Percentiles rank a stretch among this genome's conserved stretches.
Evolutionary conservation across 2,797 vertebrate species (phyloP).

Genomic region (Pantherophis vulpinus): DNA sequence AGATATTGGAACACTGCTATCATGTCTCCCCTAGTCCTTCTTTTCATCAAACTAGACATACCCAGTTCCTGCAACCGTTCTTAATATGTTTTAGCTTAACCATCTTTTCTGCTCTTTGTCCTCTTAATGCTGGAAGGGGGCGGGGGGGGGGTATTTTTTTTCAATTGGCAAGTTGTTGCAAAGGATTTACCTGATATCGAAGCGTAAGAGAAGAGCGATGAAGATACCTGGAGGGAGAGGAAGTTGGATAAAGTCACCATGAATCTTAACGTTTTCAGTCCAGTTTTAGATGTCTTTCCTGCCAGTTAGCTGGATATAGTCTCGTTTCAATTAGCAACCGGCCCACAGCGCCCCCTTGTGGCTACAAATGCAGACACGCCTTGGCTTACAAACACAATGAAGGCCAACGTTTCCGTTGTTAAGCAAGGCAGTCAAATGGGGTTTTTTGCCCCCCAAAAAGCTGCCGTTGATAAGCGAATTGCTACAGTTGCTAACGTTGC

Average conservation of each 20-base stretch:
- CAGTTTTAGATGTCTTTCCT: background rate
- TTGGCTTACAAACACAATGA: background rate
- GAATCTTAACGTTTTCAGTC: background rate
- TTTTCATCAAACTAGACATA: background rate
- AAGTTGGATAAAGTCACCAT: constrained; percentile 15
- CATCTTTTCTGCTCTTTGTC: too few species aligned
- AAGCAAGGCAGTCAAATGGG: background rate
- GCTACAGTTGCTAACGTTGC: rapidly evolving
- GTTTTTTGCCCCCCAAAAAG: background rate
- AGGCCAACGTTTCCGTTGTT: background rate
- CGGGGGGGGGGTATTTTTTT: rapidly evolving
- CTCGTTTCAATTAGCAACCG: background rate
- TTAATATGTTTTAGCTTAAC: too few species aligned
- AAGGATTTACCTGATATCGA: constrained; percentile 89
- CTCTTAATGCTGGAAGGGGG: background rate
- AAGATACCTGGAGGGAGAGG: constrained; percentile 82
- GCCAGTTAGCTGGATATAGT: rapidly evolving
- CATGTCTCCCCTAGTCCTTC: background rate
- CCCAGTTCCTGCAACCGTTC: background rate
- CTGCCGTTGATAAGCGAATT: rapidly evolving
- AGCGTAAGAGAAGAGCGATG: constrained; percentile 94
- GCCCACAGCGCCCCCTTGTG: constrained; percentile 51
- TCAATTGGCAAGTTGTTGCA: background rate
- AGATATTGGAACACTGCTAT: rapidly evolving
- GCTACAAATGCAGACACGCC: background rate